Conservation (phyloP, 35 echinoderm and acorn worm species). For the Nesometra sesokonis region DNA sequence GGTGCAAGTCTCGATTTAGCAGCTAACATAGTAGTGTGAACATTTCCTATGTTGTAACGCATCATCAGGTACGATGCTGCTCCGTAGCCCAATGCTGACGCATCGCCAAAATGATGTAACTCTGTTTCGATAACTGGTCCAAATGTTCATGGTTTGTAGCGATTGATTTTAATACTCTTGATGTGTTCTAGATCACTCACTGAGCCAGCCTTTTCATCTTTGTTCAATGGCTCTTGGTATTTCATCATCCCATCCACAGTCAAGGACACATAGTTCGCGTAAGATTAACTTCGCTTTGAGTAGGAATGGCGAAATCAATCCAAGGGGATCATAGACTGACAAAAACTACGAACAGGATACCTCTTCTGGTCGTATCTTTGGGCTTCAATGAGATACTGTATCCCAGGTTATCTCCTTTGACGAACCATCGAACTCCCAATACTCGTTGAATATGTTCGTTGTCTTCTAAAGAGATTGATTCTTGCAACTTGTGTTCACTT, state of each 20-base stretch:
- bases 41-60: background rate
- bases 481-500: background rate
- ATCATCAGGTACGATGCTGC: background rate
- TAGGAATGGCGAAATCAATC: constrained; percentile 1
- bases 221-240: too few species aligned
- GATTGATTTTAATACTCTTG: too few species aligned
- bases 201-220: too few species aligned
- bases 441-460: background rate
- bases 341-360: background rate
- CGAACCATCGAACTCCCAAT: background rate
- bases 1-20: background rate
- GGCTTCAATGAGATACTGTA: background rate
- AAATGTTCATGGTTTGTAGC: background rate
- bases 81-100: background rate
- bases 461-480: background rate
- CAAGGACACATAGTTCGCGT: too few species aligned
- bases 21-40: background rate
- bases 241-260: too few species aligned
- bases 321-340: background rate
- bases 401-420: background rate
- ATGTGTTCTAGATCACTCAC: too few species aligned
- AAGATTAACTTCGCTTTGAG: constrained; percentile 11
- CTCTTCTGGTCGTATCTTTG: background rate
- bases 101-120: constrained; percentile 1
- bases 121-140: background rate